phyloP scores from a whole-genome alignment of 2,797 vertebrate genomes.

The Tenualosa thibaudeaui region DNA sequence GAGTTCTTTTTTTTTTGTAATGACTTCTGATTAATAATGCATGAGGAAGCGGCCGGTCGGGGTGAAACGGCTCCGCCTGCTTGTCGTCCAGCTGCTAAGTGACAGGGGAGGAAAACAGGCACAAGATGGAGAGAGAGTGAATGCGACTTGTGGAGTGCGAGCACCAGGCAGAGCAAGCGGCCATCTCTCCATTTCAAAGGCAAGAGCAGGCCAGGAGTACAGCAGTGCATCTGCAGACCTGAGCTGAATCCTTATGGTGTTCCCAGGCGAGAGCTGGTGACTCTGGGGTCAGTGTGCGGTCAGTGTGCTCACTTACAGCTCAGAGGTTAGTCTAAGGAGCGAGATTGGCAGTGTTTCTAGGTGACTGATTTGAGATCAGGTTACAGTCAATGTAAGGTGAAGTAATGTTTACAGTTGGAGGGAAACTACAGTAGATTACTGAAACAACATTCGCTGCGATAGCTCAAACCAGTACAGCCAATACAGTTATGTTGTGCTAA shows the following conservation, averaged over 20 bases:
- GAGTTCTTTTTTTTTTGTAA: slow-evolving; percentile 50
- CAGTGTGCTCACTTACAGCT: background rate
- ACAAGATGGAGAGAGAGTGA: background rate
- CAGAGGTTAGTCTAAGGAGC: background rate
- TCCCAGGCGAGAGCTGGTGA: background rate
- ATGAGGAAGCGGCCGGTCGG: slow-evolving; percentile 58
- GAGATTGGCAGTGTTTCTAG: background rate
- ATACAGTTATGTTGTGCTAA: no score
- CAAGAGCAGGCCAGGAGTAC: background rate
- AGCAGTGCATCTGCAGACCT: background rate
- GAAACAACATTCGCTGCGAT: background rate
- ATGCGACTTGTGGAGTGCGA: background rate
- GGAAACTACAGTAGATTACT: background rate
- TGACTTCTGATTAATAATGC: slow-evolving; percentile 74
- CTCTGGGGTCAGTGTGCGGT: background rate
- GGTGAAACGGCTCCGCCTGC: slow-evolving; percentile 58
- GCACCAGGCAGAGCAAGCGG: background rate
- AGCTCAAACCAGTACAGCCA: no score
- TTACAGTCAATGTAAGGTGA: background rate
- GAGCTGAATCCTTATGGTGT: background rate
- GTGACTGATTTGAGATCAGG: background rate
- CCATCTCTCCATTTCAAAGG: slow-evolving; percentile 15
- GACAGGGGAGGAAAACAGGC: slow-evolving; percentile 26
- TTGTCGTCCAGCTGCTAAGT: slow-evolving; percentile 52
- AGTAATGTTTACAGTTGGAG: background rate